Base-by-base conservation (phyloP, 2,113 vertebrate genomes). In the Malurus cyaneus region DNA sequence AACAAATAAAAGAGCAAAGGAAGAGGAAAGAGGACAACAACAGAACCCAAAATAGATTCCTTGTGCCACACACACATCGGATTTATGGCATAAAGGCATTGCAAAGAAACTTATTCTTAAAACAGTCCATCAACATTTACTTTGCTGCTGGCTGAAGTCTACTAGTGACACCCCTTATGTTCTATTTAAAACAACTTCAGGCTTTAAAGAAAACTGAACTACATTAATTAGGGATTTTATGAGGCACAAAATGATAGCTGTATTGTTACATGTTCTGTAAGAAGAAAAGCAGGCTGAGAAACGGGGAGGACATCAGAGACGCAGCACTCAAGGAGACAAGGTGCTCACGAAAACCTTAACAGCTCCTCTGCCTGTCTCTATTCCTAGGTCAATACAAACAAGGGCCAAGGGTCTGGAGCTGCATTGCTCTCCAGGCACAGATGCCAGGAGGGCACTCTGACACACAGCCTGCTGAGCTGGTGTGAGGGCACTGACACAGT, bases 31-130 rank as follows among this genome's bases (percentile, higher is more conserved):
- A 76, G 32, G 73, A 74, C 19, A 88, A 79, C 52, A 91, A 50
- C 26, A 69, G 39, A 34, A 91, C 29, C 42, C 46, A 82, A 94
- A 94, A 94, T 52, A 96, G 89, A 94, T 34, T 73, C 6, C 23
- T 28, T 61, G 73, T 82, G 80, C 77, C 70, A 89, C 53, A 44
- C 60, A 64, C 16, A 72, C 36, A 47, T 89, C 86, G 91, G 61
- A 74, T 56, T 32, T 65, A 60, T 23, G 7, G 25, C 70, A 85
- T 29, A 72, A 95, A 93, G 92, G 36, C 73, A 85, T 53, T 57
- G 69, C 69, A 84, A 76, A 88, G 47, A 74, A 82, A 83, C 28
- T 57, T 72, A 42, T 19, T 90, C 76, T 91, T 92, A 42, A 53
- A 94, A 79, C 44, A 94, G 42, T 59, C 54, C 61, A 61, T 80